Conservation (phyloP, 2,797 vertebrate species). For the Ctenopoma kingsleyae region DNA sequence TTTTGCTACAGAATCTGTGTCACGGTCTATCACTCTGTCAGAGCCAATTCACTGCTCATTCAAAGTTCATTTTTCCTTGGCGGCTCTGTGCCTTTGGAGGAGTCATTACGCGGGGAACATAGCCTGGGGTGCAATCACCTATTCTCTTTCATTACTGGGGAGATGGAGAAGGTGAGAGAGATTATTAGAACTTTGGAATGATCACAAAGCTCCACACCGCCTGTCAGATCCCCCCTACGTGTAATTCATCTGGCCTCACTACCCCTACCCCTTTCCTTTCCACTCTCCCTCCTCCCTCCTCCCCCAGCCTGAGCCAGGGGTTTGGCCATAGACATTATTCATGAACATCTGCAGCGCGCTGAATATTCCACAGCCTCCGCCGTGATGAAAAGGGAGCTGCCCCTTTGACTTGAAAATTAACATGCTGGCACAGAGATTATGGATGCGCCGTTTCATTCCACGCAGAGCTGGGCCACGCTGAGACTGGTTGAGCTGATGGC, state of each 20-base stretch:
- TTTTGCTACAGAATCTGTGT: conserved; percentile 98
- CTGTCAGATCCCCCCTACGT: conserved; percentile 99
- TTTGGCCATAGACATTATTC: conserved; percentile 99
- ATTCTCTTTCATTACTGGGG: conserved; percentile 99
- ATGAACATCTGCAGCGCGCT: conserved; percentile 97
- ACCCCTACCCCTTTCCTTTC: conserved; percentile 24
- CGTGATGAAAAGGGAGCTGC: conserved; percentile 89
- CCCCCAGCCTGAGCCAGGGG: conserved; percentile 81
- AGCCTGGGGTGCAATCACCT: conserved; percentile 99
- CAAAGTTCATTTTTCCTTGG: conserved; percentile 94
- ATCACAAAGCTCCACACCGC: conserved; percentile 99
- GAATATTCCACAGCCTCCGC: conserved; percentile 89
- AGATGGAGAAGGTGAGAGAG: conserved; percentile 99
- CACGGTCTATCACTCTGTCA: conserved; percentile 97
- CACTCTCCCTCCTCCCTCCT: conserved; percentile 44
- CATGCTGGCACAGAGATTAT: conserved; percentile 87
- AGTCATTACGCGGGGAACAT: conserved; percentile 88
- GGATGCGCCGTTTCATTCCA: conserved; percentile 66
- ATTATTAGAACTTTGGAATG: conserved; percentile 99
- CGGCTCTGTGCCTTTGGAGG: conserved; percentile 88
- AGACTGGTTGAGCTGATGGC: conserved; percentile 52
- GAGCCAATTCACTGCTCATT: conserved; percentile 96
- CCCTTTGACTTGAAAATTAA: conserved; percentile 94
- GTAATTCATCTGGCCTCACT: conserved; percentile 96
- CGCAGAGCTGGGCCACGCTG: conserved; percentile 72